A percentile compares a stretch with the other conserved stretches of the same genome.
Conservation (phyloP, 2,113 vertebrate genomes). For the Chionomys nivalis region DNA sequence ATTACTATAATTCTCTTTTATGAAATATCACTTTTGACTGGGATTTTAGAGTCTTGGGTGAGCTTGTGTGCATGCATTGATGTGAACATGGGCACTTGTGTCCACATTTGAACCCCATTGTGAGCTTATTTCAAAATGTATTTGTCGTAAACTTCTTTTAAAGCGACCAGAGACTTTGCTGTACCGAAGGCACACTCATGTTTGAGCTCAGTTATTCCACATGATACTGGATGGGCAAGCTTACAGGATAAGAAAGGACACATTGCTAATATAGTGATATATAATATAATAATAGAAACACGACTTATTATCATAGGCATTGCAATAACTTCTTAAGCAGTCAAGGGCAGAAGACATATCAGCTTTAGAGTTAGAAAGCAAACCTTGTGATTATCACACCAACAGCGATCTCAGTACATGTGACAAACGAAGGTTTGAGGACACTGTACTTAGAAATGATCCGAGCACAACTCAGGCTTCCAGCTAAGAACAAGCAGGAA, state of each 20-base stretch:
- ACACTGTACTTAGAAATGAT: slow-evolving; percentile 14
- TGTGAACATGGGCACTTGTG: slow-evolving; percentile 51
- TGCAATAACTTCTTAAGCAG: not conserved
- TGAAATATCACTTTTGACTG: slow-evolving; percentile 87
- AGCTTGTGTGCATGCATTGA: slow-evolving; percentile 41
- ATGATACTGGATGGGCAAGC: not conserved
- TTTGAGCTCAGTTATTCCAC: slow-evolving; percentile 30
- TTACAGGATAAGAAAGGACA: not conserved
- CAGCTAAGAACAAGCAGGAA: not conserved
- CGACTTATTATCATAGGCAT: not conserved
- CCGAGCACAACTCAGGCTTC: no score
- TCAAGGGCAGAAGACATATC: not conserved
- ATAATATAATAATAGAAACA: not conserved
- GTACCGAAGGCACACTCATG: not conserved
- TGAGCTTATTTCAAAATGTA: slow-evolving; percentile 44
- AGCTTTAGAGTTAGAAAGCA: not conserved
- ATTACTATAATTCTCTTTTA: slow-evolving; percentile 92
- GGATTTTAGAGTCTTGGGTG: slow-evolving; percentile 63
- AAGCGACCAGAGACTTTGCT: slow-evolving; percentile 47
- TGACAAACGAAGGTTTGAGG: not conserved
- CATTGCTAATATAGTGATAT: not conserved
- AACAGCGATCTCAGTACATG: slow-evolving; percentile 5
- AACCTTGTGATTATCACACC: not conserved
- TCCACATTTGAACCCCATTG: slow-evolving; percentile 43
- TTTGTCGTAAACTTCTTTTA: slow-evolving; percentile 45